Conservation (phyloP, 2,797 vertebrate species). For the Notamacropus eugenii region DNA sequence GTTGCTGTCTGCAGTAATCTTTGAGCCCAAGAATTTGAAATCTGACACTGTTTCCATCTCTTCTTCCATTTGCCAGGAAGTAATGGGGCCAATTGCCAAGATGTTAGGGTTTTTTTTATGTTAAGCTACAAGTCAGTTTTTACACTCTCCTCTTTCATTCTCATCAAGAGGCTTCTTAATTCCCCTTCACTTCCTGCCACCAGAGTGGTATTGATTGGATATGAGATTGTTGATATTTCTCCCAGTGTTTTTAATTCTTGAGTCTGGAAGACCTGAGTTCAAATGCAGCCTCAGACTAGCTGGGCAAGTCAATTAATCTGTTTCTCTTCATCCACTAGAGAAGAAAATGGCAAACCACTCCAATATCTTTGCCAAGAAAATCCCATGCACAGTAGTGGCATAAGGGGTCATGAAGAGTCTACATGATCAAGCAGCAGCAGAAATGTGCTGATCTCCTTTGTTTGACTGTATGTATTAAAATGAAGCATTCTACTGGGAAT, state of each 20-base stretch:
- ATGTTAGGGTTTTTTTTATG: neutral
- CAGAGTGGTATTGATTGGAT: neutral
- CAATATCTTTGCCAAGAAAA: neutral
- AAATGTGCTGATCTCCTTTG: neutral
- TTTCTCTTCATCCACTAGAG: neutral
- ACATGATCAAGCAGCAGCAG: neutral
- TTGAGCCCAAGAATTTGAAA: neutral
- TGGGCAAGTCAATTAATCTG: neutral
- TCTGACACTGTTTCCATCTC: neutral
- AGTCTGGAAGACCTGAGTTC: neutral
- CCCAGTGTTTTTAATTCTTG: no score
- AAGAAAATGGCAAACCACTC: neutral
- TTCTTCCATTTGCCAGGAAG: neutral
- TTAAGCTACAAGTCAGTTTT: neutral
- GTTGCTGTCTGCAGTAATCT: neutral
- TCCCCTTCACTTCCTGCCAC: neutral
- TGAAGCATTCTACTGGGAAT: neutral
- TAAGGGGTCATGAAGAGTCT: neutral
- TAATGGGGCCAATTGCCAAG: no score
- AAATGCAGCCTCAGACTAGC: neutral
- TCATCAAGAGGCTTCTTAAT: neutral
- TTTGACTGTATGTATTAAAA: neutral
- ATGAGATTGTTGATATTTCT: neutral
- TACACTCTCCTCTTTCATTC: neutral
- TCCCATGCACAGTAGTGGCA: neutral